Evolutionary conservation across 2,888 invertebrate species (phyloP), one percentile per base, ranked within the genome.

Genomic region (Yponomeuta sedellus): DNA sequence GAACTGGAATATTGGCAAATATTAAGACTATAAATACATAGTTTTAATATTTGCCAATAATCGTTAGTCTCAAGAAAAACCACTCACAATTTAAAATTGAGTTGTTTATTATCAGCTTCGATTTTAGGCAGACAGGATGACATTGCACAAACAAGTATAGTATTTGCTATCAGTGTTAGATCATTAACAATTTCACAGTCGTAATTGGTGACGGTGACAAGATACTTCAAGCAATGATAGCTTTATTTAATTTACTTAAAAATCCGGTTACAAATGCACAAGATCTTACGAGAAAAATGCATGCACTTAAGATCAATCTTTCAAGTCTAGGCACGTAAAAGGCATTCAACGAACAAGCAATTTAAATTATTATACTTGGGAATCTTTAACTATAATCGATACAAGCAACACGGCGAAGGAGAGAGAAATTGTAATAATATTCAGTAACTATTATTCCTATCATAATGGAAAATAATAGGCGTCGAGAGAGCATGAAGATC

Each of bases 381-480:
- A 52, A 28, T 61, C 61, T 61, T 40, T 52, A 11, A 52, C 64
- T 52, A 22, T 64, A 56, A 19, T 64, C 64, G 25, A 64, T 56
- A 64, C 34, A 34, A 28, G 59, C 44, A 52, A 52, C 44, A 59
- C 61, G 16, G 25, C 25, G 61, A 25, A 58, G 28, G 61, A 6
- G 61, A 16, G 61, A 28, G 61, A 16, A 64, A 64, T 64, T 22
- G 64, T 57, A 66, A 65, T 66, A 84, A 79, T 86, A 86, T 85
- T 85, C 83, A 82, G 77, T 80, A 56, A 52, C 25, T 81, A 80
- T 83, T 85, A 86, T 85, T 85, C 79, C 80, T 84, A 85, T 86
- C 85, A 81, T 87, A 89, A 88, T 88, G 85, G 83, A 88, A 88
- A 87, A 87, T 90, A 85, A 89, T 88, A 86, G 85, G 83, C 80